A percentile compares a stretch with the other conserved stretches of the same genome.
Evolutionary conservation across 1,140 invertebrate genomes (phyloP).

Genomic region (Danaus plexippus): DNA sequence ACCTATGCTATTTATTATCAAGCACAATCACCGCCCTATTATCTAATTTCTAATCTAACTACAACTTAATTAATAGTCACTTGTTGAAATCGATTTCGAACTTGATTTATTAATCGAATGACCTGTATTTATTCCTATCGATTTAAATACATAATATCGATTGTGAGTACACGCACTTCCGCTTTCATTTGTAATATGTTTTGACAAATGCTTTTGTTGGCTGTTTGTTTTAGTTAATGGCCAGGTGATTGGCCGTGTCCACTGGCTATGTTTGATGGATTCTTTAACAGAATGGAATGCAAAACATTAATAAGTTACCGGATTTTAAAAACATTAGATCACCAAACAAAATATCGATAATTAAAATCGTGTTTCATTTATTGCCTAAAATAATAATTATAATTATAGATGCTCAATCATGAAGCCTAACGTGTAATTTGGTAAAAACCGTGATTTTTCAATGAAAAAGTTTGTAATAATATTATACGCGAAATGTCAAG

Average conservation of each 20-base stretch:
- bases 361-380: no score
- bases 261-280: no score
- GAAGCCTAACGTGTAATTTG: no score
- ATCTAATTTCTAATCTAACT: conserved; percentile 68
- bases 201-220: conserved; percentile 15
- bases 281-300: no score
- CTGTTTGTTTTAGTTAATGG: conserved; percentile 9
- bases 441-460: no score
- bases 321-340: no score
- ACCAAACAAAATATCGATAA: no score
- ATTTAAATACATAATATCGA: conserved; percentile 50
- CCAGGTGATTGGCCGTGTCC: not conserved
- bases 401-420: no score
- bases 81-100: conserved; percentile 69
- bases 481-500: conserved; percentile 34
- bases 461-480: conserved; percentile 4
- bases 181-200: conserved; percentile 29
- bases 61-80: conserved; percentile 70
- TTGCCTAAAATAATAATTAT: no score
- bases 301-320: no score
- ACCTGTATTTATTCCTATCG: conserved; percentile 58
- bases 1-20: conserved; percentile 17
- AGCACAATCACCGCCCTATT: conserved; percentile 48
- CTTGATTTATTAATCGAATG: conserved; percentile 66
- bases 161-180: conserved; percentile 41